Evolutionary conservation across 2,888 invertebrate genomes (phyloP).

Genomic region (Himalopsyche tibetana): DNA sequence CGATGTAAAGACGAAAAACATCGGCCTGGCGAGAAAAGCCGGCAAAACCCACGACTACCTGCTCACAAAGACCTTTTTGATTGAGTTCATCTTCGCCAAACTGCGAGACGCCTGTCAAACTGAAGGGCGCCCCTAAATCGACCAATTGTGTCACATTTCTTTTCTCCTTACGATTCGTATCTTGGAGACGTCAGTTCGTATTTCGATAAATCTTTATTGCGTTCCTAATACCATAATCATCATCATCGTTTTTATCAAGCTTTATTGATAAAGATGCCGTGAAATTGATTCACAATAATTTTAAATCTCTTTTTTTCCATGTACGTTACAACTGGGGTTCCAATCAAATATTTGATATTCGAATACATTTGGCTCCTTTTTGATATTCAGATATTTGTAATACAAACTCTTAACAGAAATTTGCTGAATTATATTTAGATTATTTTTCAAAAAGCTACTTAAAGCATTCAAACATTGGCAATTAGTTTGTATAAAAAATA

Average conservation of each 20-base stretch:
- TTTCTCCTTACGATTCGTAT: constrained; percentile 6
- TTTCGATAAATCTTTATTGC: constrained; percentile 8
- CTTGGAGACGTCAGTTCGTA: not conserved
- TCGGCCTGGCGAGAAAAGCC: constrained; percentile 43
- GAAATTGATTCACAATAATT: too few relatives aligned
- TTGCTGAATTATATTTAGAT: too few relatives aligned
- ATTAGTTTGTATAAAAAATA: too few relatives aligned
- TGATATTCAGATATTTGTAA: too few relatives aligned
- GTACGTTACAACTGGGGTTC: too few relatives aligned
- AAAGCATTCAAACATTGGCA: too few relatives aligned
- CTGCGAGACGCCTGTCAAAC: constrained; percentile 17
- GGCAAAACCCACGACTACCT: constrained; percentile 44
- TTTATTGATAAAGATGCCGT: too few relatives aligned
- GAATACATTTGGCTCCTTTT: too few relatives aligned
- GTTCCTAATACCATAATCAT: not conserved
- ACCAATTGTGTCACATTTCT: constrained; percentile 41
- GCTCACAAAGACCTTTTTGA: constrained; percentile 48
- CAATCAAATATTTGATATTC: too few relatives aligned
- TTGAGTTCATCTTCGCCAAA: constrained; percentile 45
- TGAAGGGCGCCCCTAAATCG: constrained; percentile 34
- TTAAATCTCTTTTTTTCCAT: too few relatives aligned
- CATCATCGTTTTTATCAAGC: constrained; percentile 8
- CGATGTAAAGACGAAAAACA: constrained; percentile 43
- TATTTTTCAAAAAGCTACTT: too few relatives aligned
- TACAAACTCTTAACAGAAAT: too few relatives aligned